These are phyloP conservation scores for Nixonia krombeini DNA, from an alignment of 1,140 invertebrate genomes.

Conservation along the genomic window DNA sequence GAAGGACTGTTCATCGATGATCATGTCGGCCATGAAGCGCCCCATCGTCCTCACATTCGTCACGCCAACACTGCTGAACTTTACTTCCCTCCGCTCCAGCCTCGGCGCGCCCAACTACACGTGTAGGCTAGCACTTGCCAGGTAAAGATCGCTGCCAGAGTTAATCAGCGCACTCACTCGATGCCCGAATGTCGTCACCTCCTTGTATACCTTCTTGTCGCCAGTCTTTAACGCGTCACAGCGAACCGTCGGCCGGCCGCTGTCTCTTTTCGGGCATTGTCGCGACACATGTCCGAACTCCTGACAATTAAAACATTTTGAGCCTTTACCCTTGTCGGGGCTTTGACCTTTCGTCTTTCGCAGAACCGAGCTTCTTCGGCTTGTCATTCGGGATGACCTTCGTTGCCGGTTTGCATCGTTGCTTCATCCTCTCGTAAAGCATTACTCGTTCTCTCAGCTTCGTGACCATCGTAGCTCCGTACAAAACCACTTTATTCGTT, in stretches of 20 bases:
- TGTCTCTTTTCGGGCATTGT: neutral
- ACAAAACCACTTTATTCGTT: slow-evolving; percentile 55
- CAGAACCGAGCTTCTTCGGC: slow-evolving; percentile 5
- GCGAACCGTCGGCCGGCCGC: neutral
- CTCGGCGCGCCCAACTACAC: slow-evolving; percentile 3
- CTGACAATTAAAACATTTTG: slow-evolving; percentile 27
- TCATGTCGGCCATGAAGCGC: neutral
- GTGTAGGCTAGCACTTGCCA: slow-evolving; percentile 6
- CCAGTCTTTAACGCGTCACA: neutral
- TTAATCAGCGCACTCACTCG: slow-evolving; percentile 15
- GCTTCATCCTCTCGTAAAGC: slow-evolving; percentile 19
- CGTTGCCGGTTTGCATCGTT: slow-evolving; percentile 11
- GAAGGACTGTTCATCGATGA: neutral
- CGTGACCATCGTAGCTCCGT: slow-evolving; percentile 47
- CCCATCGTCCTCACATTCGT: neutral
- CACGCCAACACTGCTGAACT: neutral
- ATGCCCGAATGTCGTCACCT: slow-evolving; percentile 11
- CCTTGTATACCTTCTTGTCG: slow-evolving; percentile 17
- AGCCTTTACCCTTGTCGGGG: slow-evolving; percentile 6
- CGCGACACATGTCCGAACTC: slow-evolving; percentile 10
- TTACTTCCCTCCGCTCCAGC: neutral
- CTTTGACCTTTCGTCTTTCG: slow-evolving; percentile 8
- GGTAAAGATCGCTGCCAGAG: slow-evolving; percentile 26
- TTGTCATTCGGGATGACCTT: no score
- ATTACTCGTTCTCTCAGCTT: slow-evolving; percentile 50